Base-by-base conservation (phyloP, 2,113 vertebrate species). In the Psettodes erumei region DNA sequence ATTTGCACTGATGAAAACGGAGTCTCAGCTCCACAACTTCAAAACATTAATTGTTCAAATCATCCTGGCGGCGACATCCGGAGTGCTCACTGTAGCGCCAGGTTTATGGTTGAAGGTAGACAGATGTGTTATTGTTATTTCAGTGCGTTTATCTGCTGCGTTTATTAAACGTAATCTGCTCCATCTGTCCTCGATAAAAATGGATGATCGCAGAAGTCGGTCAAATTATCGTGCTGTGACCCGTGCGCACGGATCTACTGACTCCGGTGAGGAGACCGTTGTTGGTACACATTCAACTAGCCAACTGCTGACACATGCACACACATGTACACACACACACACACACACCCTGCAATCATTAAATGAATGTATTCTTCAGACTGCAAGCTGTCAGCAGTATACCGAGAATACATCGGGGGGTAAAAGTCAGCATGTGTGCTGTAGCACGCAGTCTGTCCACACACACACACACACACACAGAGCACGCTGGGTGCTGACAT, bases 321-420 rank as follows among this genome's bases (percentile, higher is more conserved):
- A 54, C 30, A 60, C 45, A 62, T 58, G 27, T n/a, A 73, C 50
- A 35, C 47, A 66, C 70, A 55, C 56, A 45, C 47, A 58, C 61
- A 51, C 45, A 69, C n/a, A 75, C n/a, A 63, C 71, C 8, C 42
- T 72, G 73, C 65, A 82, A 56, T 86, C 83, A 84, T 90, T 89
- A 86, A 79, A 87, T 82, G 53, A 86, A 90, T 71, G 76, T 75
- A 71, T 81, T 90, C 83, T 79, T 88, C 59, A 84, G 70, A 84
- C 75, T 87, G 66, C 86, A 84, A 81, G 25, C 78, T 87, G 84
- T 88, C 89, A 86, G 86, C 86, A 86, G 66, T 85, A 90, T 83
- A 86, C 59, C 53, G 75, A 54, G 71, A 85, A 87, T 84, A 74
- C 83, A 88, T 88, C 66, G 64, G 73, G 87, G 76, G 83, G 70